Conservation (phyloP, 1,140 invertebrate species). For the Epicauta chinensis region DNA sequence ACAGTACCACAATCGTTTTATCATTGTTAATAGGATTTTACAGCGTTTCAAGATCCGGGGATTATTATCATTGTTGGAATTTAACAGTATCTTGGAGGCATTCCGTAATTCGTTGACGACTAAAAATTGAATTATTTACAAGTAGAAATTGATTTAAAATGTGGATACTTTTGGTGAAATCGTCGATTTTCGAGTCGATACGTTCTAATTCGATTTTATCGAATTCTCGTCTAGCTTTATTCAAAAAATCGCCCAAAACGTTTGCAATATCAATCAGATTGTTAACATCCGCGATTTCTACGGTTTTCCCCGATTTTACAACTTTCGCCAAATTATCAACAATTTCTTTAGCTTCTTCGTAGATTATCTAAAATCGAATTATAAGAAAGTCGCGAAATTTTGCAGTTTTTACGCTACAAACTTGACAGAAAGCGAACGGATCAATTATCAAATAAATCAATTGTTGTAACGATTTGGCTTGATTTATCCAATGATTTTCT, state of each 20-base stretch:
- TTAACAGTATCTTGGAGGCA: slow-evolving; percentile 20
- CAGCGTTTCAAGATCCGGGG: slow-evolving; percentile 26
- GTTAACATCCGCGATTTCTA: neutral
- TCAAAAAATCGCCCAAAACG: slow-evolving; percentile 1
- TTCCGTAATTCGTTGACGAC: slow-evolving; percentile 25
- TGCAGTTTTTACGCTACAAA: slow-evolving; percentile 31
- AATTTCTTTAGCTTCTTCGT: slow-evolving; percentile 21
- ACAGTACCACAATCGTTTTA: slow-evolving; percentile 20
- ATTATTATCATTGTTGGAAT: slow-evolving; percentile 11
- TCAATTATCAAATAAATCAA: slow-evolving; percentile 58
- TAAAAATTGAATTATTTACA: slow-evolving; percentile 3
- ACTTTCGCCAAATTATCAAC: slow-evolving; percentile 20
- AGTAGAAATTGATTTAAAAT: neutral
- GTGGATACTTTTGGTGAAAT: slow-evolving; percentile 1
- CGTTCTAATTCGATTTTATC: neutral
- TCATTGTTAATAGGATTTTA: slow-evolving; percentile 21
- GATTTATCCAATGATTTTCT: slow-evolving; percentile 50
- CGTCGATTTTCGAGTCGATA: slow-evolving; percentile 1
- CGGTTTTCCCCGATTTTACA: neutral
- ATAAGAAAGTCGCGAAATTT: neutral
- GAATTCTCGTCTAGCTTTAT: neutral
- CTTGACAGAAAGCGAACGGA: slow-evolving; percentile 58
- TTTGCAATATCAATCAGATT: neutral
- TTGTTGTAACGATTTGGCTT: slow-evolving; percentile 50
- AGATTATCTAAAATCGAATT: slow-evolving; percentile 23